These are phyloP conservation scores for Anas capensis DNA, from an alignment of 2,797 vertebrate genomes.

Conservation along the genomic window DNA sequence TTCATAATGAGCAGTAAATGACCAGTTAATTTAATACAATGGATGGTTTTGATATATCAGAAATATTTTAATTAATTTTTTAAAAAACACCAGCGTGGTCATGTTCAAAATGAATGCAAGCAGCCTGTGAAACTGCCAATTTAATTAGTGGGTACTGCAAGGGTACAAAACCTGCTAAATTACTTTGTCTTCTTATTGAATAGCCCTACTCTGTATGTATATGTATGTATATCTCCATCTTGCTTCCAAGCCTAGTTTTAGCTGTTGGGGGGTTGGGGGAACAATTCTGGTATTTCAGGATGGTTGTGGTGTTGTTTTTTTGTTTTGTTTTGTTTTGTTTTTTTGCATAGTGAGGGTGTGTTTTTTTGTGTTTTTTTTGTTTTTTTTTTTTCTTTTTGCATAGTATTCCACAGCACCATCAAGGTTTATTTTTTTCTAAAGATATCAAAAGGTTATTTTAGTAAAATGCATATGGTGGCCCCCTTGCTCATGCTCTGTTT, in stretches of 20 bases:
- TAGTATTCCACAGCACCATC: not conserved
- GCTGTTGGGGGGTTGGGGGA: not conserved
- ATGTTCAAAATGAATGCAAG: not conserved
- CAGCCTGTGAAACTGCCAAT: not conserved
- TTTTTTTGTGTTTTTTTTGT: too few species aligned
- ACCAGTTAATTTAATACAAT: not conserved
- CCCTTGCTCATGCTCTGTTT: rapidly evolving
- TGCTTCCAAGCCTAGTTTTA: not conserved
- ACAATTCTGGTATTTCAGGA: not conserved
- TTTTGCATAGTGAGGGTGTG: too few species aligned
- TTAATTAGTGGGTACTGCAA: not conserved
- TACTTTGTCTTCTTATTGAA: not conserved
- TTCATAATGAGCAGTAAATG: not conserved
- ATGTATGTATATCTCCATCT: rapidly evolving
- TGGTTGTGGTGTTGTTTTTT: too few species aligned
- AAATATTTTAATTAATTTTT: not conserved
- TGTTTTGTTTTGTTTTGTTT: too few species aligned
- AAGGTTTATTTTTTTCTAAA: not conserved
- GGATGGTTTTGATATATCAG: not conserved
- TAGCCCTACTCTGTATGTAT: rapidly evolving
- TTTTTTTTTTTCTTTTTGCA: not conserved
- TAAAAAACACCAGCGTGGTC: not conserved
- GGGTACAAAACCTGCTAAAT: not conserved
- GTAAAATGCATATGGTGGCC: rapidly evolving
- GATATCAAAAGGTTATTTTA: not conserved